phyloP scores from a whole-genome alignment of 2,888 invertebrate genomes.

The Nomada ruficornis region DNA sequence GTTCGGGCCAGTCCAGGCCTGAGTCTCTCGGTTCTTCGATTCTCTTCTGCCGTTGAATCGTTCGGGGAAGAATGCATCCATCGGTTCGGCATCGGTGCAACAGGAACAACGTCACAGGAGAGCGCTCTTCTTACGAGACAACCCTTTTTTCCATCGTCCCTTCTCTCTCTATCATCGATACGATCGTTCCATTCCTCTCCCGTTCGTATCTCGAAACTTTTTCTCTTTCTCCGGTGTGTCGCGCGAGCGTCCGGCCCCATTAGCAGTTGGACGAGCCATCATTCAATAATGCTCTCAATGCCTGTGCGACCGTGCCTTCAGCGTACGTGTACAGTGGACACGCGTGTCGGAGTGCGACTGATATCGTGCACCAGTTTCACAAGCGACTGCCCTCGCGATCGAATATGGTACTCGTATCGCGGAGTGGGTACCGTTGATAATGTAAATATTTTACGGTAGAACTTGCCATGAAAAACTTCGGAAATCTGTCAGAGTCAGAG shows the following conservation, averaged over 20 bases:
- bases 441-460: too few species aligned
- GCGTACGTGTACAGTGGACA: constrained; percentile 48
- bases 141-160: constrained; percentile 41
- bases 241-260: constrained; percentile 83
- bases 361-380: constrained; percentile 58
- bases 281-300: constrained; percentile 83
- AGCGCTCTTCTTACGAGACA: constrained; percentile 48
- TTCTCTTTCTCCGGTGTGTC: constrained; percentile 57
- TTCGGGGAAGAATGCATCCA: constrained; percentile 76
- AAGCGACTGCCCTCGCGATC: constrained; percentile 15
- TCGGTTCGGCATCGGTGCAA: constrained; percentile 61
- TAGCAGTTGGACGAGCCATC: constrained; percentile 83
- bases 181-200: not conserved
- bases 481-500: too few species aligned
- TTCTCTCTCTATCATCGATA: constrained; percentile 11
- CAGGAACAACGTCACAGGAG: constrained; percentile 44
- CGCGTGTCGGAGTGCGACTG: constrained; percentile 53
- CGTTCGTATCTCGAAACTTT: constrained; percentile 13
- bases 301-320: constrained; percentile 72
- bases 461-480: not conserved
- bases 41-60: constrained; percentile 49
- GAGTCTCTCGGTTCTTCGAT: constrained; percentile 45
- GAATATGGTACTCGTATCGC: constrained; percentile 5
- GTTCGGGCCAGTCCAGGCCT: constrained; percentile 17
- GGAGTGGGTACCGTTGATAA: not conserved